A percentile compares a stretch with the other conserved stretches of the same genome.
Evolutionary conservation across 2,797 vertebrate genomes (phyloP).

Genomic region (Tragelaphus eurycerus): DNA sequence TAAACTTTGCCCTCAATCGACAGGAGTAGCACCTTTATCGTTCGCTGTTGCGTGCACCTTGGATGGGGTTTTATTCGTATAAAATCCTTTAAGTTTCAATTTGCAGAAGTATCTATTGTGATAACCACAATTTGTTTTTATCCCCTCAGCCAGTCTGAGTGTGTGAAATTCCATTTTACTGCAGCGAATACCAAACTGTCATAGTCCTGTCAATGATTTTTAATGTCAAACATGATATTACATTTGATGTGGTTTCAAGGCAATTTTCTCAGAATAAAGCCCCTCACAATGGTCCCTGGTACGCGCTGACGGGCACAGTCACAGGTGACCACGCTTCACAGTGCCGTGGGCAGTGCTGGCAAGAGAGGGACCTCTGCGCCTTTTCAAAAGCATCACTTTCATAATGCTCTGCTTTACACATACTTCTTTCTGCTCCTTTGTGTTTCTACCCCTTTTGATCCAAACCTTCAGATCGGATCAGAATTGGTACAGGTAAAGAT

Average conservation of each 20-base stretch:
- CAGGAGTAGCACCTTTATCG: not conserved
- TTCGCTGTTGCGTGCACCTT: not conserved
- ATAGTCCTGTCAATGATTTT: not conserved
- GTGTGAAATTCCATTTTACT: conserved; percentile 47
- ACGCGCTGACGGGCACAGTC: not conserved
- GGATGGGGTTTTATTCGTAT: not conserved
- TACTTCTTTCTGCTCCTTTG: not conserved
- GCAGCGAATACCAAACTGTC: not conserved
- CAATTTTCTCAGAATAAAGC: conserved; percentile 11
- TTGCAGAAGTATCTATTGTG: not conserved
- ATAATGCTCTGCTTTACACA: not conserved
- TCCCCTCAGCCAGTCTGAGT: not conserved
- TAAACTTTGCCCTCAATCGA: not conserved
- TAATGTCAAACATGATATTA: conserved; percentile 31
- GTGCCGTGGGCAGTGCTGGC: rapidly evolving
- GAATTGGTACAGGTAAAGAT: not conserved
- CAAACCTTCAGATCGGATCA: not conserved
- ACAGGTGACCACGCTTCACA: rapidly evolving
- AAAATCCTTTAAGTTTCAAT: not conserved
- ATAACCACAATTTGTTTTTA: not conserved
- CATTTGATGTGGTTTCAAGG: not conserved
- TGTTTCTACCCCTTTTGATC: not conserved
- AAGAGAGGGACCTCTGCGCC: not conserved
- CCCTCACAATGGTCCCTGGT: not conserved
- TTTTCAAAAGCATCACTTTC: not conserved